These are phyloP conservation scores for Uromys caudimaculatus DNA, from an alignment of 2,797 vertebrate genomes.

Conservation along the genomic window DNA sequence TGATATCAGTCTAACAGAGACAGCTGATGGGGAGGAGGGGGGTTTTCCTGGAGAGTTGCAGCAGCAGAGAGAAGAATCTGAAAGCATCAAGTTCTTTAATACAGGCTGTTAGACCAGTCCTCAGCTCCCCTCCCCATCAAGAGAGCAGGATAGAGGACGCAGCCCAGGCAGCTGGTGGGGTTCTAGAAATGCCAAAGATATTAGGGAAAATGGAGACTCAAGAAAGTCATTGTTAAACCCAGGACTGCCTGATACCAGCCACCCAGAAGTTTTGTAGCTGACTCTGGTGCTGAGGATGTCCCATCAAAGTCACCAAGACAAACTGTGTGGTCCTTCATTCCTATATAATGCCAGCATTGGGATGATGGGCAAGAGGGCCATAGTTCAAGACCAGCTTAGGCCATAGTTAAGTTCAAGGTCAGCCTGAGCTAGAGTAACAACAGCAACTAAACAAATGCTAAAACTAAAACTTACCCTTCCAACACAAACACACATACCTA, in stretches of 20 bases:
- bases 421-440: background rate
- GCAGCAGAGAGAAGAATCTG: background rate
- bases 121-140: background rate
- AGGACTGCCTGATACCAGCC: background rate
- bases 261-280: background rate
- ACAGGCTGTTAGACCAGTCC: background rate
- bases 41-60: too few relatives aligned
- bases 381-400: background rate
- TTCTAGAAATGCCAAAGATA: constrained; percentile 3
- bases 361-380: background rate
- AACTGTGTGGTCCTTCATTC: background rate
- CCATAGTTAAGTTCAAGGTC: background rate
- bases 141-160: background rate
- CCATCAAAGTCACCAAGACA: background rate
- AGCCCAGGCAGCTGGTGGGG: background rate
- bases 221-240: constrained; percentile 51
- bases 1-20: background rate
- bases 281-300: background rate
- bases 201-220: background rate
- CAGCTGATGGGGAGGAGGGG: too few relatives aligned
- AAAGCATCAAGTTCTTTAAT: background rate
- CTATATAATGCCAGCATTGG: background rate
- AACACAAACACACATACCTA: background rate
- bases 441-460: background rate
- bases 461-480: background rate